These are phyloP conservation scores for Metacarcinus magister DNA, from an alignment of 2,888 invertebrate species.

Conservation along the genomic window DNA sequence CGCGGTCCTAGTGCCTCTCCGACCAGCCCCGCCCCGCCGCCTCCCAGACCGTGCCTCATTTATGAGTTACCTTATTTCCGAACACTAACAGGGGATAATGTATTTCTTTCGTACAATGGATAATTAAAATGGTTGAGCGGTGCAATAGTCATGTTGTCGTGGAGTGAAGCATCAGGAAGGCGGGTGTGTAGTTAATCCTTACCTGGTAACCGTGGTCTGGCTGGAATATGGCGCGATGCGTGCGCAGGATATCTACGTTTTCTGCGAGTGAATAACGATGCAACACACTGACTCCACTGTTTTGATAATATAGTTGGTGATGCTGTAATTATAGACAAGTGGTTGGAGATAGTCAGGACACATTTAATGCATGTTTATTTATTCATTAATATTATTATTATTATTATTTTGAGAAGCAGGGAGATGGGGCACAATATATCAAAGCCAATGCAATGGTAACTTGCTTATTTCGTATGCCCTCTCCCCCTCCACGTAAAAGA, in stretches of 20 bases:
- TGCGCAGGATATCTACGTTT: conserved; percentile 50
- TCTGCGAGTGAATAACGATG: neutral
- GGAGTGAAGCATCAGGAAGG: neutral
- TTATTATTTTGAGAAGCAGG: neutral
- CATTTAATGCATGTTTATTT: neutral
- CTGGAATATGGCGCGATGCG: conserved; percentile 51
- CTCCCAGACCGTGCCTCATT: neutral
- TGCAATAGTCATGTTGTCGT: neutral
- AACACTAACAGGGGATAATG: neutral
- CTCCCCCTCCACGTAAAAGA: neutral
- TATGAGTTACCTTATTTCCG: neutral
- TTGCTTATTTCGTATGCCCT: neutral
- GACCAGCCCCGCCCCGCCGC: neutral
- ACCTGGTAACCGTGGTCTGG: neutral
- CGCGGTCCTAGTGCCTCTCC: neutral
- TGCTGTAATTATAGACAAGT: neutral
- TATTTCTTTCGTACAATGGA: neutral
- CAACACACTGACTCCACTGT: neutral
- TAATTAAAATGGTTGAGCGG: neutral
- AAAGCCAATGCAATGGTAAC: no score
- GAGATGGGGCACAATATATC: no score
- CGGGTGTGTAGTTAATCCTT: neutral
- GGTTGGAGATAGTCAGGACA: neutral
- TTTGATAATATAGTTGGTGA: neutral
- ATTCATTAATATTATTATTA: neutral